Evolutionary conservation across 2,113 vertebrate species (phyloP).

Genomic region (Plotosus lineatus): DNA sequence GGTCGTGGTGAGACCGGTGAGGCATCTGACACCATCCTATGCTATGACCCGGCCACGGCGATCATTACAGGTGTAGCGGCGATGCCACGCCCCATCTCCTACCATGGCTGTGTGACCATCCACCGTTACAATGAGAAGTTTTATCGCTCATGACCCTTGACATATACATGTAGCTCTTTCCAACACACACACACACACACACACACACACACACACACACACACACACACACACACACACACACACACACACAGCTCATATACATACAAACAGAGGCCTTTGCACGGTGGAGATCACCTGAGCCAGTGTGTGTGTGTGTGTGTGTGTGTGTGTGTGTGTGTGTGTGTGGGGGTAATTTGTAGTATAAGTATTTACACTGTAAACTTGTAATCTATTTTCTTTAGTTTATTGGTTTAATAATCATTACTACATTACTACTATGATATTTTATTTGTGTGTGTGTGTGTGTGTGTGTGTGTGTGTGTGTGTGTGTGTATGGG

Average conservation of each 20-base stretch:
- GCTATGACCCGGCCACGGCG: conserved; percentile 91
- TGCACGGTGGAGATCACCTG: conserved; percentile 24
- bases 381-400: not conserved
- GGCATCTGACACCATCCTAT: conserved; percentile 91
- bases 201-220: conserved; percentile 14
- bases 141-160: conserved; percentile 77
- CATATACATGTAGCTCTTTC: not conserved
- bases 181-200: not conserved
- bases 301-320: conserved; percentile 15
- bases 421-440: not conserved
- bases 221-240: conserved; percentile 1
- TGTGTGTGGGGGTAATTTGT: not conserved
- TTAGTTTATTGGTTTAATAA: not conserved
- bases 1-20: conserved; percentile 91
- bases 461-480: conserved; percentile 21
- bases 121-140: conserved; percentile 95
- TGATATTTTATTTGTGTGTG: not conserved
- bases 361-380: conserved; percentile 9
- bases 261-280: not conserved
- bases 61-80: conserved; percentile 94
- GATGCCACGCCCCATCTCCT: conserved; percentile 96
- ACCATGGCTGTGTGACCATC: conserved; percentile 97
- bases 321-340: conserved; percentile 21
- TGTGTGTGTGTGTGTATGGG: not conserved
- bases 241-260: conserved; percentile 9